A percentile compares a stretch with the other conserved stretches of the same genome.
These are phyloP conservation scores for Teleiodes luculella DNA, from an alignment of 2,888 invertebrate species.

Conservation along the genomic window DNA sequence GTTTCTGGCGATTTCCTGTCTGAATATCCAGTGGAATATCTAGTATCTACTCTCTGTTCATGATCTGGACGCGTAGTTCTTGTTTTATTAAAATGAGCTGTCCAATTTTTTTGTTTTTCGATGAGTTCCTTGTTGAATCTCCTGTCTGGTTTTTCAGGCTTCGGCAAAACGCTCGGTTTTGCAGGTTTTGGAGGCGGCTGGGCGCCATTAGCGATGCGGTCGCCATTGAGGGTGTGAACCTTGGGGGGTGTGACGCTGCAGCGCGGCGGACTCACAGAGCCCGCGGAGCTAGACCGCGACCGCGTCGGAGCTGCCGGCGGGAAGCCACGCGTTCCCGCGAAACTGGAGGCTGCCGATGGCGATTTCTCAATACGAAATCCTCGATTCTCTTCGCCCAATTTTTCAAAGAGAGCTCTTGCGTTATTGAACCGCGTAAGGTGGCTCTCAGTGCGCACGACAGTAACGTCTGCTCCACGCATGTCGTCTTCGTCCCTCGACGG, in stretches of 20 bases:
- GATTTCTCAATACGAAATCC: conserved; percentile 79
- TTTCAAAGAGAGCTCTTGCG: conserved; percentile 94
- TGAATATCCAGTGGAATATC: conserved; percentile 52
- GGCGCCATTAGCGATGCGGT: conserved; percentile 65
- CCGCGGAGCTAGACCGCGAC: conserved; percentile 83
- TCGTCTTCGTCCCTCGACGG: conserved; percentile 78
- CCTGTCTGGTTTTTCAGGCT: conserved; percentile 90
- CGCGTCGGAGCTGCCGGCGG: conserved; percentile 76
- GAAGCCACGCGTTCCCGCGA: conserved; percentile 74
- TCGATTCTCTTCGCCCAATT: conserved; percentile 87
- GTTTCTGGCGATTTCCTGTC: conserved; percentile 65
- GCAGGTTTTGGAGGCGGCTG: conserved; percentile 69
- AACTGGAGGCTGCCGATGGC: conserved; percentile 76
- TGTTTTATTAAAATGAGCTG: conserved; percentile 91
- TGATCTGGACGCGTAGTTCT: conserved; percentile 72
- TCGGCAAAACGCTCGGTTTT: conserved; percentile 80
- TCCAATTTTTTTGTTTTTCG: conserved; percentile 95
- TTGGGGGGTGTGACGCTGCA: conserved; percentile 75
- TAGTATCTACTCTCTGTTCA: conserved; percentile 56
- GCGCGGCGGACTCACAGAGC: conserved; percentile 79
- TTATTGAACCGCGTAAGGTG: conserved; percentile 95
- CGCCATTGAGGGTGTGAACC: conserved; percentile 59
- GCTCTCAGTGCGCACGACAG: conserved; percentile 91
- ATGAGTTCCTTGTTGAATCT: conserved; percentile 91
- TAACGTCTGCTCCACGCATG: conserved; percentile 78